Evolutionary conservation across 2,797 vertebrate genomes (phyloP).

Genomic region (Champsocephalus gunnari): DNA sequence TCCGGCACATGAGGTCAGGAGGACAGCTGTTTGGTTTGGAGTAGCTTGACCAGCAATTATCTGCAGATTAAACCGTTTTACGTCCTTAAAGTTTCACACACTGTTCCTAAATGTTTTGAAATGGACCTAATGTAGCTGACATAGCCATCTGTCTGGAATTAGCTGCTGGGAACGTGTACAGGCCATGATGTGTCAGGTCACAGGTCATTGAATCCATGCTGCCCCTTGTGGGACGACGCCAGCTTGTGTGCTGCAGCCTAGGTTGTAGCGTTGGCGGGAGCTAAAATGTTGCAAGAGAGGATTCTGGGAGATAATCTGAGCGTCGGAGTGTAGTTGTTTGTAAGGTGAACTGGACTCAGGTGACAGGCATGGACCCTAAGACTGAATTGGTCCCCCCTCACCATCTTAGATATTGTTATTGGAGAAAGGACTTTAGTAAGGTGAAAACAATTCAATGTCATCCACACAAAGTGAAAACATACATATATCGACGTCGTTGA

Average conservation of each 20-base stretch:
- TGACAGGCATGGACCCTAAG: no score
- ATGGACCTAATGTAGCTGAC: conserved; percentile 45
- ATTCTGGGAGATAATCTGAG: conserved; percentile 7
- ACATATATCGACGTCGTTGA: no score
- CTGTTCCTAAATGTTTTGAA: conserved; percentile 51
- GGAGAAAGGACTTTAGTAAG: not conserved
- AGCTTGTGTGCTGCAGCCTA: conserved; percentile 24
- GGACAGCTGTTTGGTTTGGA: conserved; percentile 15
- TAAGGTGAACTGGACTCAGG: not conserved
- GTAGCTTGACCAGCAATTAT: conserved; percentile 28
- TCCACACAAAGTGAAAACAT: no score
- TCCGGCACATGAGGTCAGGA: conserved; percentile 27
- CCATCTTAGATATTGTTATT: not conserved
- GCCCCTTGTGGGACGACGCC: conserved; percentile 27
- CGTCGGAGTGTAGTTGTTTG: conserved; percentile 7
- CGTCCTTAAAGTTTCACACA: conserved; percentile 31
- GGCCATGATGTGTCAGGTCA: conserved; percentile 50
- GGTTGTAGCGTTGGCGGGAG: not conserved
- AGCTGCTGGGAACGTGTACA: conserved; percentile 32
- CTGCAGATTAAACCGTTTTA: conserved; percentile 30
- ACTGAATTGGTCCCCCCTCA: not conserved
- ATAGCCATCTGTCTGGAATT: conserved; percentile 54
- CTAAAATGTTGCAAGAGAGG: conserved; percentile 13
- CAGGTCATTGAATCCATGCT: conserved; percentile 49
- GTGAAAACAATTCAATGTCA: no score